Conservation (phyloP, 2,888 invertebrate genomes). For the Orthonevra nobilis region DNA sequence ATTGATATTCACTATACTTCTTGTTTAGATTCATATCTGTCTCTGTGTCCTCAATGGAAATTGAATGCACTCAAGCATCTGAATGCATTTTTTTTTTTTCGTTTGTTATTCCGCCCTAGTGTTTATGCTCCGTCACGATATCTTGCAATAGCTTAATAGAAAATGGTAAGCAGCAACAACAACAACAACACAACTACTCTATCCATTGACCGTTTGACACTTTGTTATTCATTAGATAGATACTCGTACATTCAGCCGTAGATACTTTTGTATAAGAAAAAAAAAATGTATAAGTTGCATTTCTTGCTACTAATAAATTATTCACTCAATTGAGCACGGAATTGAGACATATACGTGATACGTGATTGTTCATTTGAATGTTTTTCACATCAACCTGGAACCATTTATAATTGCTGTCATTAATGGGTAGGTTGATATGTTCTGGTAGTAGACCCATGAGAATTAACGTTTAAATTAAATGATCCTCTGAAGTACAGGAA, state of each 20-base stretch:
- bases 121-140: conserved; percentile 44
- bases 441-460: conserved; percentile 3
- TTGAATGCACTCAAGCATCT: conserved; percentile 49
- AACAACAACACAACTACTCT: conserved; percentile 25
- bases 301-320: conserved; percentile 54
- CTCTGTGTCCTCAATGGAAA: conserved; percentile 52
- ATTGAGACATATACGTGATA: conserved; percentile 65
- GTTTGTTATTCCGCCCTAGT: conserved; percentile 9
- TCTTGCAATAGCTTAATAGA: conserved; percentile 20
- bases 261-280: conserved; percentile 25
- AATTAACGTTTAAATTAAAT: conserved; percentile 28
- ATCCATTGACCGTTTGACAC: conserved; percentile 64
- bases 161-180: neutral
- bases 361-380: conserved; percentile 60
- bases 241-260: conserved; percentile 36
- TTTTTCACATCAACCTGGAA: conserved; percentile 34
- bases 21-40: conserved; percentile 28
- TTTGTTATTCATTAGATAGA: conserved; percentile 62
- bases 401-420: conserved; percentile 68
- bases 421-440: conserved; percentile 37
- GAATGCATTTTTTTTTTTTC: conserved; percentile 32
- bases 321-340: conserved; percentile 65
- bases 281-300: conserved; percentile 9
- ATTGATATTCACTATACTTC: conserved; percentile 44
- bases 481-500: conserved; percentile 42